Conservation (phyloP, 2,113 vertebrate species). For the Equus quagga region DNA sequence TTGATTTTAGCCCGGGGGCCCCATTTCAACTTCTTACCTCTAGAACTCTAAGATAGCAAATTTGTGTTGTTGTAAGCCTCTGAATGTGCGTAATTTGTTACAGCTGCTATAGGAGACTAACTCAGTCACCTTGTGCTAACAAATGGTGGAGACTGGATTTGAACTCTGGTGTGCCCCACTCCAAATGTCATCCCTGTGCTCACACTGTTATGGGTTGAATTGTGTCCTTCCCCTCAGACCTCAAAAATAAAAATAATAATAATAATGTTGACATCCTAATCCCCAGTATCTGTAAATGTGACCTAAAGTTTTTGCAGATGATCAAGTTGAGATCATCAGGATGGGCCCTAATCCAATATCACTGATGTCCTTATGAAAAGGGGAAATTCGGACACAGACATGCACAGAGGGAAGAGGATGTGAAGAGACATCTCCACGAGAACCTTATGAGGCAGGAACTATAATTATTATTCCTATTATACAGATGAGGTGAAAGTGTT, state of each 20-base stretch:
- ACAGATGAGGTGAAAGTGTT: too few relatives aligned
- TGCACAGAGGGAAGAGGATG: too few relatives aligned
- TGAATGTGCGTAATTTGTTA: neutral
- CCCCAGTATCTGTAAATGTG: neutral
- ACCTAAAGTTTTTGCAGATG: neutral
- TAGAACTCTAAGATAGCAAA: neutral
- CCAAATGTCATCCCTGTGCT: neutral
- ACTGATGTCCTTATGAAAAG: neutral
- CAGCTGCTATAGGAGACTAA: neutral
- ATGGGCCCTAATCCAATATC: neutral
- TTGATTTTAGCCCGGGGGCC: neutral
- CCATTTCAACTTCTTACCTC: neutral
- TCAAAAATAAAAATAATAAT: neutral
- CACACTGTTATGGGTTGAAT: neutral
- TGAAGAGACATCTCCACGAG: neutral
- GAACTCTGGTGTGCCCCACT: neutral
- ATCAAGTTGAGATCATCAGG: neutral
- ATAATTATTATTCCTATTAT: too few relatives aligned
- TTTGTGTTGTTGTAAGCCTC: neutral
- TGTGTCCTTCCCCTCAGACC: fast-evolving
- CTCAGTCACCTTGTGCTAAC: neutral
- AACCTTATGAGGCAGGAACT: too few relatives aligned
- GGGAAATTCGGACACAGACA: neutral
- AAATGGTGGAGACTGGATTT: neutral
- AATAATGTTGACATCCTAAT: neutral